These are phyloP conservation scores for Albula glossodonta DNA, from an alignment of 2,113 vertebrate species.

Conservation along the genomic window DNA sequence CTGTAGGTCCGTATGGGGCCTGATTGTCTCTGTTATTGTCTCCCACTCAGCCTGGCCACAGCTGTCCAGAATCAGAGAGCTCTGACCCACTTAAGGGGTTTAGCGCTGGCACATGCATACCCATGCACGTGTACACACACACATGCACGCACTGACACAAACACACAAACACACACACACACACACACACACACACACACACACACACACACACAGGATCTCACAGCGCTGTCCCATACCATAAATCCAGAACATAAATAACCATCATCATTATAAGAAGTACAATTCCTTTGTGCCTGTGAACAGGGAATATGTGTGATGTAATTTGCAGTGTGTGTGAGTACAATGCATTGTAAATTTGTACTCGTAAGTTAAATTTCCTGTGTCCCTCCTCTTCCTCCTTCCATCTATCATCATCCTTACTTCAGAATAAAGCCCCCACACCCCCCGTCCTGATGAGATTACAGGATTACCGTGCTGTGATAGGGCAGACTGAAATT, in stretches of 20 bases:
- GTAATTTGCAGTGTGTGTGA: background rate
- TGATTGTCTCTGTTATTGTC: background rate
- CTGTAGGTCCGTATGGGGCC: background rate
- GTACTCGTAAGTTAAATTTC: background rate
- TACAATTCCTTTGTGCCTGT: background rate
- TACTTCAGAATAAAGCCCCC: background rate
- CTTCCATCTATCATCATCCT: background rate
- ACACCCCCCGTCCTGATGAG: background rate
- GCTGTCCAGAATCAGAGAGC: background rate
- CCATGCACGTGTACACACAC: conserved; percentile 21
- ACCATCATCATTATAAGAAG: background rate
- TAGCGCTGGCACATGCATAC: conserved; percentile 31
- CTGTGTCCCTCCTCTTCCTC: background rate
- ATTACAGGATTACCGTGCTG: background rate
- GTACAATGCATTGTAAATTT: background rate
- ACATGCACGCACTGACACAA: conserved; percentile 10
- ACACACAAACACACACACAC: conserved; percentile 17
- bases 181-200: conserved; percentile 5
- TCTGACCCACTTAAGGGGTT: conserved; percentile 40
- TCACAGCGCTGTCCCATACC: background rate
- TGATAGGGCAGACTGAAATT: background rate
- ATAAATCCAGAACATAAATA: background rate
- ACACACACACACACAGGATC: background rate
- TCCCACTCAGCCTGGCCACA: background rate
- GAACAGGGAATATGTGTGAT: background rate